phyloP scores from a whole-genome alignment of 2,797 vertebrate species.

The Salarias fasciatus region DNA sequence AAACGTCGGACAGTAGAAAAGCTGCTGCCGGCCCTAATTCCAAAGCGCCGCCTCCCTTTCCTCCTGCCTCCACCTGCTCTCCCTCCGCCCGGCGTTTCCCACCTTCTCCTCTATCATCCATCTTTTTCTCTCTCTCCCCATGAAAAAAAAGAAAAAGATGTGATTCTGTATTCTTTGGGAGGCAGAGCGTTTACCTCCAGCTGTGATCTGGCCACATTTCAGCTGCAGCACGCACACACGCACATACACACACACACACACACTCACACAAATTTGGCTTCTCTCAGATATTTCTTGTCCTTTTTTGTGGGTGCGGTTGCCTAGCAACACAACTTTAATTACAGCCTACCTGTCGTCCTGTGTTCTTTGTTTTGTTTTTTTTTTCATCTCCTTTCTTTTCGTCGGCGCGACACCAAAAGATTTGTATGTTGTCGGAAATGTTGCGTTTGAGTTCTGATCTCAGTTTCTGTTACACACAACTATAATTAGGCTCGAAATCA shows the following conservation, averaged over 20 bases:
- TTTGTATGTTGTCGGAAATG: not conserved
- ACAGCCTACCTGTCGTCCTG: not conserved
- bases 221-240: slow-evolving; percentile 18
- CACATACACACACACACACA: too few species aligned
- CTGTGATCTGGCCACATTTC: slow-evolving; percentile 53
- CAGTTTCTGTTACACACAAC: not conserved
- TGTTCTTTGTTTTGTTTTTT: too few species aligned
- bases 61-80: not conserved
- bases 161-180: not conserved
- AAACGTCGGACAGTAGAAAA: too few species aligned
- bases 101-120: not conserved
- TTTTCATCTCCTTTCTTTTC: not conserved
- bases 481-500: too few species aligned
- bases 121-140: slow-evolving; percentile 7
- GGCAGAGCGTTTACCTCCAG: slow-evolving; percentile 36
- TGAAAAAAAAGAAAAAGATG: not conserved
- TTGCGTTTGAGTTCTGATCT: too few species aligned
- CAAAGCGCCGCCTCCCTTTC: not conserved
- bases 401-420: not conserved
- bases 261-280: not conserved
- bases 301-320: slow-evolving; percentile 1
- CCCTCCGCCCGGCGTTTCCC: slow-evolving; percentile 9
- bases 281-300: not conserved
- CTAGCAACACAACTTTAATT: slow-evolving; percentile 32
- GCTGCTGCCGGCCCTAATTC: too few species aligned